Base-by-base conservation (phyloP, 2,888 invertebrate species). In the Drosophila cyrtoloma region DNA sequence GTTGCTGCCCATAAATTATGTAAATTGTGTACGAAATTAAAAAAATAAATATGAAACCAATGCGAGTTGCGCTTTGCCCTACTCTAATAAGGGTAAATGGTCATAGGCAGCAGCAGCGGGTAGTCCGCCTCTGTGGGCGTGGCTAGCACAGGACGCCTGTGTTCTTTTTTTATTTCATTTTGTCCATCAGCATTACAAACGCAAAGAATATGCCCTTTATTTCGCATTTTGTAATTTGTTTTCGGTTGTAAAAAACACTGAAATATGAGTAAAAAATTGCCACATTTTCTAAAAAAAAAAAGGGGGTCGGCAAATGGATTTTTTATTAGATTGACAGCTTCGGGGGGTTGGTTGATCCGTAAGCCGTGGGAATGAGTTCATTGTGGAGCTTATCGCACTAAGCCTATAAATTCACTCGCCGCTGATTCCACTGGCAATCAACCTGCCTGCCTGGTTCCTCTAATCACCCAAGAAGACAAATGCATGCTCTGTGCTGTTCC, bases 181-280 rank as follows among this genome's bases (percentile, higher is more conserved):
- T 78, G 73, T 69, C 77, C 82, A 86, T 85, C 83, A 86, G 87
- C 82, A 91, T 84, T 68, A 70, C 81, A 84, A 91, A 47, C 85
- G 79, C 82, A 84, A 75, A 84, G 81, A 81, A 90, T 86, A 89
- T 92, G 90, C 88, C 80, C 80, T 84, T 85, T 87, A 81, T 82
- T 88, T 84, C 85, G 73, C 73, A 81, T 77, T 90, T 86, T 77
- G 75, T 84, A 89, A 89, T 87, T 87, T 84, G 84, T 82, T 86
- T 90, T 84, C 59, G 71, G 83, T 71, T 67, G 77, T 71, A 73
- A 82, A 82, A 82, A 63, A 70, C 53, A 52, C 61, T 76, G 87
- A 86, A 88, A 89, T 87, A 89, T 89, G 90, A 88, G 86, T 39
- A 84, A 88, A 87, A 89, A 86, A 89, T 86, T 86, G 82, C 82